A percentile compares a stretch with the other conserved stretches of the same genome.
Evolutionary conservation across 2,113 vertebrate species (phyloP).

Genomic region (Lucifuga dentata): DNA sequence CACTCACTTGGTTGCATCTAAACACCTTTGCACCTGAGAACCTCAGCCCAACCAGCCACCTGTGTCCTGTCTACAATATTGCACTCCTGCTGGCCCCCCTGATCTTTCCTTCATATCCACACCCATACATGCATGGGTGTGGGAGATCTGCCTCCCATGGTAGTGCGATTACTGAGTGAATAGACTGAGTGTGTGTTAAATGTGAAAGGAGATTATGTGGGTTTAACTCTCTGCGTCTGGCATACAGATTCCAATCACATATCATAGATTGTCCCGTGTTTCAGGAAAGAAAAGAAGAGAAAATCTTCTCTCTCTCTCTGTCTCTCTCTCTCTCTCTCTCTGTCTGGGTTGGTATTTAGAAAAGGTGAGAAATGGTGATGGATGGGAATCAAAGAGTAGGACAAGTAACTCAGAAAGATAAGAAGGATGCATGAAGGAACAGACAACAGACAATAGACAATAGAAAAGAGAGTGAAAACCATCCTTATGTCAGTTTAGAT

Average conservation of each 20-base stretch:
- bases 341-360: constrained; percentile 9
- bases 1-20: constrained; percentile 20
- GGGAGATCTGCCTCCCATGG: constrained; percentile 83
- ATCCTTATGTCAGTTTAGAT: constrained; percentile 65
- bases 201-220: constrained; percentile 92
- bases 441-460: constrained; percentile 16
- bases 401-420: constrained; percentile 20
- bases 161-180: constrained; percentile 83
- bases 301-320: background rate
- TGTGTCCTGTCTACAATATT: constrained; percentile 52
- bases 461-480: constrained; percentile 29
- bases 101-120: constrained; percentile 28
- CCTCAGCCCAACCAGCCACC: constrained; percentile 56
- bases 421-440: constrained; percentile 5
- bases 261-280: constrained; percentile 79
- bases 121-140: constrained; percentile 67
- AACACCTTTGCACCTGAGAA: constrained; percentile 55
- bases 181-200: constrained; percentile 84
- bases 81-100: constrained; percentile 19
- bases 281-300: constrained; percentile 38
- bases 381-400: constrained; percentile 74
- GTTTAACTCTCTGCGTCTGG: constrained; percentile 89
- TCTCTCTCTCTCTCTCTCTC: no score
- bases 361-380: background rate
- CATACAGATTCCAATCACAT: constrained; percentile 87